A percentile compares a stretch with the other conserved stretches of the same genome.
Evolutionary conservation across 2,888 invertebrate species (phyloP).

Genomic region (Ormyrus nitidulus): DNA sequence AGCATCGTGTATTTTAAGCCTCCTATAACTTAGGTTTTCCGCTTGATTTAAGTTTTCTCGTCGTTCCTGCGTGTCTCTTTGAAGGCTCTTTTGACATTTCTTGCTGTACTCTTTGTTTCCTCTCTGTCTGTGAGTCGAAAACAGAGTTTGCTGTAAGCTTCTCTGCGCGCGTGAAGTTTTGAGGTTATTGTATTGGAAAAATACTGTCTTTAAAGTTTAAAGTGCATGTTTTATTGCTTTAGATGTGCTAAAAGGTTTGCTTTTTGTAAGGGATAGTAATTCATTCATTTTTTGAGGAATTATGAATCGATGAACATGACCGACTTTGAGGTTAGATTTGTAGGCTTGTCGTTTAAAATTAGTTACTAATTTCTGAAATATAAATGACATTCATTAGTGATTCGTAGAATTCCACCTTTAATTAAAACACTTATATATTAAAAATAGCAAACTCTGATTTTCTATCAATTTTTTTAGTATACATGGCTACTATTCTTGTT

Average conservation of each 20-base stretch:
- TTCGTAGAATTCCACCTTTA: no score
- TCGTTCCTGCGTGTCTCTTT: neutral
- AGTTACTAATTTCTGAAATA: no score
- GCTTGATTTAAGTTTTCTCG: neutral
- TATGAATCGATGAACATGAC: neutral
- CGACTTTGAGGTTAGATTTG: neutral
- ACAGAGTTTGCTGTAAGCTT: neutral
- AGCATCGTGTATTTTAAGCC: constrained; percentile 29
- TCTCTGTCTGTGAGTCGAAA: neutral
- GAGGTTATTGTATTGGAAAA: constrained; percentile 26
- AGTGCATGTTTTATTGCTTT: neutral
- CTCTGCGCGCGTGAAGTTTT: constrained; percentile 26
- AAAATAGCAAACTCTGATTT: neutral
- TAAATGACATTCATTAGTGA: no score
- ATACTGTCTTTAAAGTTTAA: neutral
- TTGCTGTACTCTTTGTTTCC: neutral
- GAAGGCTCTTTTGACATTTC: neutral
- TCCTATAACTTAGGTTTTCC: neutral
- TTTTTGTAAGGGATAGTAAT: no score
- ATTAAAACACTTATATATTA: no score
- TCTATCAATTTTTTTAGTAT: neutral
- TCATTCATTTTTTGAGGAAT: neutral
- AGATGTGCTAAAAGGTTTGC: no score
- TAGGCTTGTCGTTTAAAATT: neutral
- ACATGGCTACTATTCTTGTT: neutral